Conservation (phyloP, 2,797 vertebrate genomes). For the Phalloptychus januarius region DNA sequence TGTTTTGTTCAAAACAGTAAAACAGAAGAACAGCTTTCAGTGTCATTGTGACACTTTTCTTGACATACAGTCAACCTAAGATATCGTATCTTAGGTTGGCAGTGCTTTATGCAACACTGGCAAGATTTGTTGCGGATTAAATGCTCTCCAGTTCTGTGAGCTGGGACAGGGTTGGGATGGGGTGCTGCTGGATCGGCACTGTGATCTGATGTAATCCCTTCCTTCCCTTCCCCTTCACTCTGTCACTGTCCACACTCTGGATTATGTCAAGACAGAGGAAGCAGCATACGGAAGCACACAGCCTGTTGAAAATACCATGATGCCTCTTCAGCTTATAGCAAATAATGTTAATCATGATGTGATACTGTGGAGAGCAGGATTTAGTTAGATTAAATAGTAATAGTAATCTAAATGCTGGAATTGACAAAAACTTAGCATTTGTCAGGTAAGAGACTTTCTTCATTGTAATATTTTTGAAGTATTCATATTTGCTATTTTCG, state of each 20-base stretch:
- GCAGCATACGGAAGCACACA: constrained; percentile 9
- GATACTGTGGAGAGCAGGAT: constrained; percentile 2
- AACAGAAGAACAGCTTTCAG: background rate
- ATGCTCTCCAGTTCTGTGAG: constrained; percentile 22
- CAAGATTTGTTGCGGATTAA: constrained; percentile 44
- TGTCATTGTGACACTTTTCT: background rate
- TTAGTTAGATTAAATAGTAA: background rate
- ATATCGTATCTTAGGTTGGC: background rate
- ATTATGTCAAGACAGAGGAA: constrained; percentile 58
- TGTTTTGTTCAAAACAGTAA: background rate
- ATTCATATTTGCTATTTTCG: background rate
- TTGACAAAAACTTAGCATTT: constrained; percentile 14
- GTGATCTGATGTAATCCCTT: constrained; percentile 63
- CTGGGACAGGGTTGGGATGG: constrained; percentile 31
- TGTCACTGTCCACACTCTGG: constrained; percentile 49
- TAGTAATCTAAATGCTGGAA: constrained; percentile 1
- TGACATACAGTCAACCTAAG: background rate
- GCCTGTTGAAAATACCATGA: constrained; percentile 8
- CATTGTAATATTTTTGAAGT: background rate
- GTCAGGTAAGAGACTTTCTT: constrained; percentile 47
- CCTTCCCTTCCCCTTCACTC: constrained; percentile 10
- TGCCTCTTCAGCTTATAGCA: constrained; percentile 4
- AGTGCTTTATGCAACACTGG: constrained; percentile 7
- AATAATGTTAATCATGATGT: background rate
- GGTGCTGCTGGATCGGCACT: constrained; percentile 43